phyloP scores from a whole-genome alignment of 2,888 invertebrate genomes.

The Drosophila lacicola region DNA sequence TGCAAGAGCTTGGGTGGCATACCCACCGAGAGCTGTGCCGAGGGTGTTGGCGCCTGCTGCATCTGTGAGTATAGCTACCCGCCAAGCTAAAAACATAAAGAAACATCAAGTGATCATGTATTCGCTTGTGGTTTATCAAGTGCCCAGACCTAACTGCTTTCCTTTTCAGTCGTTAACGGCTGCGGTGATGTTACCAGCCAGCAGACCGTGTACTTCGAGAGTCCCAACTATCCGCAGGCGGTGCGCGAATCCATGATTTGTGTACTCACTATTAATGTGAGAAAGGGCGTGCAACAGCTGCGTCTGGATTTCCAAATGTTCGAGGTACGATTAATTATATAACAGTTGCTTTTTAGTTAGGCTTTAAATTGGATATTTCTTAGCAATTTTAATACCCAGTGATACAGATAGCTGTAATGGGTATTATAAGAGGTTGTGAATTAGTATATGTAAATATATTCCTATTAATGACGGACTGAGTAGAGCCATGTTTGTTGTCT shows the following conservation, averaged over 20 bases:
- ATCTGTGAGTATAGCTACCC: constrained; percentile 87
- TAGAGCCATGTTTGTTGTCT: too few relatives aligned
- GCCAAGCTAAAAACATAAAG: neutral
- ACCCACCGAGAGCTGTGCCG: constrained; percentile 89
- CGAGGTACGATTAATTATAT: constrained; percentile 86
- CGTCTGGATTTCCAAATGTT: constrained; percentile 89
- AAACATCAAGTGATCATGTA: constrained; percentile 12
- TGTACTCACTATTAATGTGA: constrained; percentile 87
- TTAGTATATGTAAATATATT: too few relatives aligned
- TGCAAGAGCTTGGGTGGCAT: constrained; percentile 88
- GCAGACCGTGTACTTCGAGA: constrained; percentile 90
- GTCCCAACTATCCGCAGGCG: constrained; percentile 89
- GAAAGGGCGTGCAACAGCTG: constrained; percentile 88
- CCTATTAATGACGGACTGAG: too few relatives aligned
- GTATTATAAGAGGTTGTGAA: too few relatives aligned
- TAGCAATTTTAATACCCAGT: neutral
- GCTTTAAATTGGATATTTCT: neutral
- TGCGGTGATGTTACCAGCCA: constrained; percentile 89
- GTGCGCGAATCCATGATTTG: constrained; percentile 88
- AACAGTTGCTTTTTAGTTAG: neutral
- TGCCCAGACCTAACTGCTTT: constrained; percentile 11
- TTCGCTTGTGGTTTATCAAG: constrained; percentile 1
- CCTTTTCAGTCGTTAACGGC: constrained; percentile 87
- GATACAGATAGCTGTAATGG: too few relatives aligned
- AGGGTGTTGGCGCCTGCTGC: constrained; percentile 91